Evolutionary conservation across 2,113 vertebrate species (phyloP), one percentile per base, ranked within the genome.

Genomic region (Xyliphius kryptos): DNA sequence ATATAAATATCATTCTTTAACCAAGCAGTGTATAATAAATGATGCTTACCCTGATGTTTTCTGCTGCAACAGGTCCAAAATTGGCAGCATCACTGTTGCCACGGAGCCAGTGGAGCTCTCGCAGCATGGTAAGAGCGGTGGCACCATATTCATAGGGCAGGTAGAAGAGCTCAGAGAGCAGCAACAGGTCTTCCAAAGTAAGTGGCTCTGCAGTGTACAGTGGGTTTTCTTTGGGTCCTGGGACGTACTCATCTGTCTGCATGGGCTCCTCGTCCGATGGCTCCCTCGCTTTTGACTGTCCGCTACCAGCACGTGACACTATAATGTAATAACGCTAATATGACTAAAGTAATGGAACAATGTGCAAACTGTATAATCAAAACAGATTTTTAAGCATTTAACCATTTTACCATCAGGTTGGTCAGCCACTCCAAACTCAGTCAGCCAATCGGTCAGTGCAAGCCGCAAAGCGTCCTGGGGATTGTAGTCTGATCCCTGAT

Each of bases 161-260:
- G 66, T 97, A 97, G 81, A 99, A 99, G 0, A 99, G 87, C 62
- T 99, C 93, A 3, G 91, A 89, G 15, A 99, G 90, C 78, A 99
- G 87, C 50, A 85, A 90, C 66, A 99, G 84, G 75, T 99, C 96
- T 9, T 91, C 88, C 69, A 97, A 79, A 57, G 89, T 93, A 56
- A 98, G 89, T 1, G 92, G 90, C 65, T 98, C 95, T 2, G 90
- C 90, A 1, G 92, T 88, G 61, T 93, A 97, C 63, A 97, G 80
- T 0, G 91, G 90, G 68, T 96, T 96, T 69, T 98, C 95, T 62
- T 81, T 87, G 0, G 90, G 81, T 14, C 91, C 91, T 0, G 95
- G 95, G 9, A 89, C 72, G 65, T 92, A 92, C 2, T 87, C 79
- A 56, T 97, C 95, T 1, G 91, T 97, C 80, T 97, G 95, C 94